Base-by-base conservation (phyloP, 2,888 invertebrate genomes). In the Plebejus melissa region DNA sequence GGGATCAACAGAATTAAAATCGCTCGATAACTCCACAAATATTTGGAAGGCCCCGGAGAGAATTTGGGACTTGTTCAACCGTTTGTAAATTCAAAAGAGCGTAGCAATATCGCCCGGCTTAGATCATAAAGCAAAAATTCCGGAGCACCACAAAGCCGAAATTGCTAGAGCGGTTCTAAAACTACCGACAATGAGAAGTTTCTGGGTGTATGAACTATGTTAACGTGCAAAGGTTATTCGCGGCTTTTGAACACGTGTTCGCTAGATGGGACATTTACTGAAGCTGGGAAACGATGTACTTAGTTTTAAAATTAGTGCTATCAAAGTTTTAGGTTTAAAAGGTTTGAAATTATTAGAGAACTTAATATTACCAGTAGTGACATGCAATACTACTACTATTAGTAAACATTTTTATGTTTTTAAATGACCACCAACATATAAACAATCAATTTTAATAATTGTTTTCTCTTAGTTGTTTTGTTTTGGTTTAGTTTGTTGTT, bases 101-200 rank as follows among this genome's bases (percentile, higher is more conserved):
- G 77, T 74, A 74, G 77, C 79, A 78, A 79, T 81, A 79, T 80
- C 75, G 80, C 74, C 77, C 74, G 75, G 77, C 76, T 79, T 79
- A 79, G 78, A 79, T 79, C 76, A 79, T 79, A 83, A 82, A 85
- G 84, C 83, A 84, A 86, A 86, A 86, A 87, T 85, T 85, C 83
- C 83, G 79, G 79, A 79, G 79, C 81, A 82, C 80, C 84, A 85
- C 85, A 87, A 87, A 87, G 86, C 83, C 80, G 77, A 84, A 87
- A 87, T 87, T 84, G 84, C 82, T 85, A 82, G 77, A 84, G 82
- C 82, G 81, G 81, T 81, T 82, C 82, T 82, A 83, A 86, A 84
- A 83, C 83, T 83, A 81, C 80, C 80, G 80, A 80, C 80, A 81
- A 78, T 83, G 83, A 81, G 81, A 82, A 82, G 80, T 83, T 82